Conservation (phyloP, 37 sponge, comb jelly and placozoan species). For the Bolinopsis microptera region DNA sequence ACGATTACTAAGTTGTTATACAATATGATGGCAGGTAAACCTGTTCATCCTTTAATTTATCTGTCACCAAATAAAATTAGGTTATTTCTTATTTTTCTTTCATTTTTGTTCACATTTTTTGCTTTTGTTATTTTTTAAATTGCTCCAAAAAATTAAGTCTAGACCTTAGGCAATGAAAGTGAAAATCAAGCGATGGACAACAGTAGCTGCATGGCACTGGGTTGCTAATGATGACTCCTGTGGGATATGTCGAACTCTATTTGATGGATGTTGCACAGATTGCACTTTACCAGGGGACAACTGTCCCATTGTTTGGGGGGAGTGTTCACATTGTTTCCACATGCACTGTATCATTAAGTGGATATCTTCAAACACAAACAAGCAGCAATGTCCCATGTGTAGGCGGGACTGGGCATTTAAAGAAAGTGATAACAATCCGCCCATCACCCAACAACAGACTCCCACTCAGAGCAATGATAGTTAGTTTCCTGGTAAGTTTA, state of each 20-base stretch:
- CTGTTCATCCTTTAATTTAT: too few relatives aligned
- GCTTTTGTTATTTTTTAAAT: too few relatives aligned
- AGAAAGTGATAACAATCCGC: constrained; percentile 59
- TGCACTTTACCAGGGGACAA: constrained; percentile 93
- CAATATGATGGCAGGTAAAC: too few relatives aligned
- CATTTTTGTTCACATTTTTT: too few relatives aligned
- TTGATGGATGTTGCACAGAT: constrained; percentile 94
- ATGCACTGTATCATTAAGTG: constrained; percentile 98
- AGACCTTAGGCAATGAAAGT: constrained; percentile 50
- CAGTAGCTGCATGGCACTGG: constrained; percentile 98
- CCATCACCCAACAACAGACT: neutral
- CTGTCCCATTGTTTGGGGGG: constrained; percentile 84
- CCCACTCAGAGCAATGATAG: neutral
- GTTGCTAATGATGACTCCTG: constrained; percentile 89
- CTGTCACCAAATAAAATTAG: too few relatives aligned
- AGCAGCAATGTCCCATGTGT: constrained; percentile 97
- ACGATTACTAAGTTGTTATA: too few relatives aligned
- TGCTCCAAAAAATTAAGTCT: neutral
- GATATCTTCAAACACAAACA: constrained; percentile 80
- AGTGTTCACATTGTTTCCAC: constrained; percentile 88
- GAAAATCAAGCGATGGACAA: constrained; percentile 77
- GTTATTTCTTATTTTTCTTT: too few relatives aligned
- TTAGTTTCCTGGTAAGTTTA: neutral
- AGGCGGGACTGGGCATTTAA: constrained; percentile 91
- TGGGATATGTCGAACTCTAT: constrained; percentile 91